phyloP scores from a whole-genome alignment of 2,888 invertebrate genomes.

The Hetaerina titia region DNA sequence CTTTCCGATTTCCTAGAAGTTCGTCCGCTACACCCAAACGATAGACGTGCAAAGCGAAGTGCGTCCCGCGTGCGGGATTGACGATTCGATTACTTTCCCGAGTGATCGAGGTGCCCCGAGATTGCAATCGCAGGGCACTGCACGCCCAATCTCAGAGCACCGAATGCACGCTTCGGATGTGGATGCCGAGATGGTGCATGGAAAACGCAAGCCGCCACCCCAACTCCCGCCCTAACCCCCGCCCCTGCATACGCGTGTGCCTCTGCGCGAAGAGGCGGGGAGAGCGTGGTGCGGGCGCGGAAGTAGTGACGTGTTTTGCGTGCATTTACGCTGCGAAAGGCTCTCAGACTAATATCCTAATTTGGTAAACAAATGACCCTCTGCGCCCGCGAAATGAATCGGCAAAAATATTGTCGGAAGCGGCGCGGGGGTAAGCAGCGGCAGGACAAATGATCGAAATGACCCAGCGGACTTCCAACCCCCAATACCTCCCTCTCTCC shows the following conservation, averaged over 20 bases:
- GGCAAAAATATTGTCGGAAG: slow-evolving; percentile 10
- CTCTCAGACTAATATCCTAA: slow-evolving; percentile 35
- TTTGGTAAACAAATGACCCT: slow-evolving; percentile 30
- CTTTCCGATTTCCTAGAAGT: too few species aligned
- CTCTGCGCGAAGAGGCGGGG: neutral
- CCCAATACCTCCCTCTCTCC: neutral
- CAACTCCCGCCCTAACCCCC: neutral
- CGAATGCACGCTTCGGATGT: too few species aligned
- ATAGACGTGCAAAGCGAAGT: too few species aligned
- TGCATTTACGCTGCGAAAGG: neutral
- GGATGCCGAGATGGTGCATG: too few species aligned
- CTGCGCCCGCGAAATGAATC: slow-evolving; percentile 3
- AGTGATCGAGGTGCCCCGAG: too few species aligned
- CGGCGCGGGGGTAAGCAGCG: neutral
- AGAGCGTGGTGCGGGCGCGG: neutral
- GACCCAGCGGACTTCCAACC: neutral
- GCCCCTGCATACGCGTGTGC: neutral
- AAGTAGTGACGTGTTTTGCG: neutral
- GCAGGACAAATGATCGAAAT: neutral
- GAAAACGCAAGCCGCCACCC: too few species aligned
- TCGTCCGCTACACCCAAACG: too few species aligned
- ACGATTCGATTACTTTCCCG: too few species aligned
- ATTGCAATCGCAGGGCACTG: too few species aligned
- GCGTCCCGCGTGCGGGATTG: too few species aligned
- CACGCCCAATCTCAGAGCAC: too few species aligned